Evolutionary conservation across 2,113 vertebrate genomes (phyloP).

Genomic region (Muntiacus muntjak): DNA sequence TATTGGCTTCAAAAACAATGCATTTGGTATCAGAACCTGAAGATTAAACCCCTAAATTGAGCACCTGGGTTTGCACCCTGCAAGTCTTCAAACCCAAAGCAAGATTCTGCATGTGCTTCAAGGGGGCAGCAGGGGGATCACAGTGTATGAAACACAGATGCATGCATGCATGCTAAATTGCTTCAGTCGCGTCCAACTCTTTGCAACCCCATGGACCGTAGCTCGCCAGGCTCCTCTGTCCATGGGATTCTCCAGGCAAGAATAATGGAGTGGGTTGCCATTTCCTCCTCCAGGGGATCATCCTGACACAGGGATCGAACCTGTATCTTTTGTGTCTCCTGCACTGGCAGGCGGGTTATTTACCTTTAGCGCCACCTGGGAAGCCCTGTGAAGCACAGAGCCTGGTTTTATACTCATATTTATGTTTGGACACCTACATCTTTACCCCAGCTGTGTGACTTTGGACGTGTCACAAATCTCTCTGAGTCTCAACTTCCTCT

Average conservation of each 20-base stretch:
- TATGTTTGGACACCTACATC: background rate
- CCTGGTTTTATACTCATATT: background rate
- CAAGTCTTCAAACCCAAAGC: background rate
- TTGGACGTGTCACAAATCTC: background rate
- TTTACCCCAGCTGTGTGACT: background rate
- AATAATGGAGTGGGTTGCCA: background rate
- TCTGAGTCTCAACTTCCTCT: background rate
- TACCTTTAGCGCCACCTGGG: background rate
- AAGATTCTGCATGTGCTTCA: background rate
- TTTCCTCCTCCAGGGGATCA: background rate
- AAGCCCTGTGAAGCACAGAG: background rate
- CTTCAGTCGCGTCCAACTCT: fast-evolving
- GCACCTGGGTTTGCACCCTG: background rate
- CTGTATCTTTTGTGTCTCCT: background rate
- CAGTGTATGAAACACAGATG: background rate
- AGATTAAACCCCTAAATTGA: background rate
- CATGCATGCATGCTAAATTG: background rate
- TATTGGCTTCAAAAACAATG: conserved; percentile 38
- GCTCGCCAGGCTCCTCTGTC: background rate
- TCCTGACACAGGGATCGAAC: fast-evolving
- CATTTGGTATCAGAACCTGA: background rate
- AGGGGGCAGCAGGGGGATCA: background rate
- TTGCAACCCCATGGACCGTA: background rate
- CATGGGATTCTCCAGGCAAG: background rate
- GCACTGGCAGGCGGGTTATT: background rate